Base-by-base conservation (phyloP, 2,797 vertebrate genomes). In the Diceros bicornis region DNA sequence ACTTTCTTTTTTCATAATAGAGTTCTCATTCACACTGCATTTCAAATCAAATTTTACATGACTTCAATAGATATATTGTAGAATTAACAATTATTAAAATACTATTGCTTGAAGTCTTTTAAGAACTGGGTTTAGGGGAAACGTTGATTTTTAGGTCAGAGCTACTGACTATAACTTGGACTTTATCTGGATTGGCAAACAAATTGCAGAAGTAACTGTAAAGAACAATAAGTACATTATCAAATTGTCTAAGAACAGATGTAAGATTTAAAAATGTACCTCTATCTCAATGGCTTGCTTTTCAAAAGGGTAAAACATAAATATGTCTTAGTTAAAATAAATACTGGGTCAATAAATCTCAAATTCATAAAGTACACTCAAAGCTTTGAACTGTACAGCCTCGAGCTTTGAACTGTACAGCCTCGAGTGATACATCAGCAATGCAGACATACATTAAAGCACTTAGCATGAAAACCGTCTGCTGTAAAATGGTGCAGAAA, bases 261-360 rank as follows among this genome's bases (percentile, higher is more conserved):
- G 62, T 93, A 77, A 96, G 83, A 94, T 93, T 96, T 86, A 25
- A 66, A 83, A 77, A 32, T 69, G 77, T 96, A 81, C 96, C 79
- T 86, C 79, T 96, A 90, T 96, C 86, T 52, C 91, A 91, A 0
- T n/a, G 25, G 41, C 74, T 27, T 77, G 90, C 17, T 20, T 29
- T 96, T 98, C 62, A 29, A 92, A 97, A 98, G 44, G 50, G 84
- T 92, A 62, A 90, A 86, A 93, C 75, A 79, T 47, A 97, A 97
- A 93, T 94, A 90, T 47, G 29, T 90, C 77, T 97, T 59, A 81
- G 41, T 97, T 72, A 7, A 97, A 97, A 89, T 68, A 89, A 97
- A 74, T 3, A 79, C 55, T 74, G 34, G 92, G 94, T 89, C 79
- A n/a, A 87, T 96, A 96, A 98, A 95, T 23, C 94, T 68, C 14